phyloP scores from a whole-genome alignment of 2,113 vertebrate genomes.

The Sisor rabdophorus region DNA sequence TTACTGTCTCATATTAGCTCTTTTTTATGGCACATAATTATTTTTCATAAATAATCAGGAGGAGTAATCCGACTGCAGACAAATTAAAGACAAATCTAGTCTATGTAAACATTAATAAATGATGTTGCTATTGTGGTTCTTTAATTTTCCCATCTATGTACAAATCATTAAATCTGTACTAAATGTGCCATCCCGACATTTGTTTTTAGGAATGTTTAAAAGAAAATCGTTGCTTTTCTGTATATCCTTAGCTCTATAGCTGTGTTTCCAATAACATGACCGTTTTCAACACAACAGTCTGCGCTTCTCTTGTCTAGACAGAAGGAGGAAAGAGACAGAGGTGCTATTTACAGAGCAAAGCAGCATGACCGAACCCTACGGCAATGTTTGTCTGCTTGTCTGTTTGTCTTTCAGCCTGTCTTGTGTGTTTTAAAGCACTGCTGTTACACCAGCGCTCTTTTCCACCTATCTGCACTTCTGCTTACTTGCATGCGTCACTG shows the following conservation, averaged over 20 bases:
- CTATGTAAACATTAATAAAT: background rate
- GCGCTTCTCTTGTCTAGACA: constrained; percentile 69
- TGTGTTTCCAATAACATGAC: constrained; percentile 19
- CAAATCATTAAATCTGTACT: background rate
- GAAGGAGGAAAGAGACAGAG: constrained; percentile 47
- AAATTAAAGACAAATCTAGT: background rate
- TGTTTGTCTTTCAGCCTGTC: constrained; percentile 32
- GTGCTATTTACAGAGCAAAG: constrained; percentile 42
- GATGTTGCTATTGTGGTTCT: background rate
- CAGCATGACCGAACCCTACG: constrained; percentile 53
- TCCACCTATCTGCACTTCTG: constrained; percentile 2
- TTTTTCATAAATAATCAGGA: background rate
- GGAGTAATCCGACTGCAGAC: background rate
- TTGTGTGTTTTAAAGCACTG: constrained; percentile 14
- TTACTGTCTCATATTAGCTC: too few relatives aligned
- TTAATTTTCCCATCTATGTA: background rate
- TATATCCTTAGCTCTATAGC: background rate
- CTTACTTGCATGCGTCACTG: background rate
- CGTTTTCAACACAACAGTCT: constrained; percentile 60
- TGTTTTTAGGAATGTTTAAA: background rate
- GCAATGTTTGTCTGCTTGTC: constrained; percentile 26
- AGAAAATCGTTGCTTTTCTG: background rate
- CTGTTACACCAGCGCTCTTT: constrained; percentile 8
- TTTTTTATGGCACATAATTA: background rate
- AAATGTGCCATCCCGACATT: background rate